Evolutionary conservation across 2,888 invertebrate species (phyloP).

Genomic region (Acleris literana): DNA sequence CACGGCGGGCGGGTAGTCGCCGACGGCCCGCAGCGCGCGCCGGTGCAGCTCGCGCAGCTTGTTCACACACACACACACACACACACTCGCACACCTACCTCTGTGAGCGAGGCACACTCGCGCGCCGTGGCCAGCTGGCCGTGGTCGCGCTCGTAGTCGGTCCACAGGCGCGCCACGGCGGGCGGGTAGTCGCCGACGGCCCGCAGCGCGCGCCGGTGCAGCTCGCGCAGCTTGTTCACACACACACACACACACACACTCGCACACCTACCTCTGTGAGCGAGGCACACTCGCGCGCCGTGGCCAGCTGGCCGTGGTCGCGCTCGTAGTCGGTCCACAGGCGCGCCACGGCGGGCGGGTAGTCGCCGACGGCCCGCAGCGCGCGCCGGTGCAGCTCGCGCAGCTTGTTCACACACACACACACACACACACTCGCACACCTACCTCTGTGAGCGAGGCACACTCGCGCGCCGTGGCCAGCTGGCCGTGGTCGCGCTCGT

Average conservation of each 20-base stretch:
- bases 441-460: slow-evolving; percentile 41
- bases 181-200: slow-evolving; percentile 88
- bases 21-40: slow-evolving; percentile 67
- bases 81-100: slow-evolving; percentile 11
- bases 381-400: slow-evolving; percentile 64
- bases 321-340: slow-evolving; percentile 93
- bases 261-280: slow-evolving; percentile 33
- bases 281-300: slow-evolving; percentile 57
- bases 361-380: slow-evolving; percentile 83
- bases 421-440: neutral
- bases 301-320: slow-evolving; percentile 87
- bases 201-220: slow-evolving; percentile 65
- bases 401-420: slow-evolving; percentile 49
- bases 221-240: slow-evolving; percentile 58
- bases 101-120: slow-evolving; percentile 51
- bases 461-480: slow-evolving; percentile 72
- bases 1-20: slow-evolving; percentile 90
- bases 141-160: slow-evolving; percentile 92
- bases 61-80: slow-evolving; percentile 35
- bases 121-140: slow-evolving; percentile 83
- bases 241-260: neutral
- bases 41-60: slow-evolving; percentile 64
- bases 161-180: slow-evolving; percentile 88
- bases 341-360: slow-evolving; percentile 88
- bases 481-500: slow-evolving; percentile 90